phyloP scores from a whole-genome alignment of 2,888 invertebrate species.

The Dusona sp. region DNA sequence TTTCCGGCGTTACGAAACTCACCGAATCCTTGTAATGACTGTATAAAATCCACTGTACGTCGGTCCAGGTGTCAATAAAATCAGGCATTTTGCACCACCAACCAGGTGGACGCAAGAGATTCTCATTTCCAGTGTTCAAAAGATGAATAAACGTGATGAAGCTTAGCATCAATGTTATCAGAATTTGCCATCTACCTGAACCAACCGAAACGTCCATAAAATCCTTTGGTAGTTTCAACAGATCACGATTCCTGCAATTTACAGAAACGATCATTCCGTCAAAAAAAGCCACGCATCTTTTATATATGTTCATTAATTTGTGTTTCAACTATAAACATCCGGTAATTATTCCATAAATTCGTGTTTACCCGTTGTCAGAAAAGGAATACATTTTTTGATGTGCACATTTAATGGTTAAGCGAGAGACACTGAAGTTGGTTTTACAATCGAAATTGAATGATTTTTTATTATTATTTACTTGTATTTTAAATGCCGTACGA shows the following conservation, averaged over 20 bases:
- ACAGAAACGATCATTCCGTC: no score
- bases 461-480: slow-evolving; percentile 7
- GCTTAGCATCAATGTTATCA: slow-evolving; percentile 66
- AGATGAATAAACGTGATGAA: slow-evolving; percentile 66
- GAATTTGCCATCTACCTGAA: slow-evolving; percentile 70
- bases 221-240: slow-evolving; percentile 62
- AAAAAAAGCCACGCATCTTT: background rate
- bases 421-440: slow-evolving; percentile 37
- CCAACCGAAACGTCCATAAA: slow-evolving; percentile 68
- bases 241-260: slow-evolving; percentile 60
- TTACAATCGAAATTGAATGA: slow-evolving; percentile 24
- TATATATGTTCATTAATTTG: background rate
- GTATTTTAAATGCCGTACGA: no score
- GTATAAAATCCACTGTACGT: slow-evolving; percentile 71
- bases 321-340: background rate
- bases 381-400: slow-evolving; percentile 38
- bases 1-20: background rate
- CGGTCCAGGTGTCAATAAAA: slow-evolving; percentile 69
- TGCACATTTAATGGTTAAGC: slow-evolving; percentile 8
- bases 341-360: background rate
- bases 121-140: slow-evolving; percentile 70
- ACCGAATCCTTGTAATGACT: slow-evolving; percentile 69
- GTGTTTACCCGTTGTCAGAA: slow-evolving; percentile 45
- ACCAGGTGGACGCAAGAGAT: slow-evolving; percentile 65
- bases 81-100: slow-evolving; percentile 73